phyloP scores from a whole-genome alignment of 2,797 vertebrate genomes.

The Liparis tanakae region DNA sequence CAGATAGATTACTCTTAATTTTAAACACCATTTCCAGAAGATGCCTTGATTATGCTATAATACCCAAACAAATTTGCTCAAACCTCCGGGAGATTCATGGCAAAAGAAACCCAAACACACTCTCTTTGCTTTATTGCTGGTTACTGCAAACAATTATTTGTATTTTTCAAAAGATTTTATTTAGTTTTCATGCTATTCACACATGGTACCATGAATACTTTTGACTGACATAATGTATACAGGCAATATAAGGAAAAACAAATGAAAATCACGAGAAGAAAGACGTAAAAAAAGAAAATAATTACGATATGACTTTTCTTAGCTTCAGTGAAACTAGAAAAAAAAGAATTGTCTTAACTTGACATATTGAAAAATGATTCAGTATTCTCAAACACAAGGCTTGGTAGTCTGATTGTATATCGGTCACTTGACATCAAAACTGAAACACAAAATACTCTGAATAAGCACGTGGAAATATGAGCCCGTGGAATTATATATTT shows the following conservation, averaged over 20 bases:
- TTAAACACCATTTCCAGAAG: constrained; percentile 42
- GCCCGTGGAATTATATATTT: not conserved
- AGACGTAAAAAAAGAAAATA: not conserved
- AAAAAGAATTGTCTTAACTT: not conserved
- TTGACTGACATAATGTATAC: not conserved
- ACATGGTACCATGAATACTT: not conserved
- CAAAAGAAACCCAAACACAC: constrained; percentile 3
- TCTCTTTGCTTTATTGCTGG: constrained; percentile 30
- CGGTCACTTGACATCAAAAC: not conserved
- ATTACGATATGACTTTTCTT: not conserved
- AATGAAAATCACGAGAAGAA: not conserved
- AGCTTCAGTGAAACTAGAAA: not conserved
- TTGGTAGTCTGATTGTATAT: no score
- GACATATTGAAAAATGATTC: no score
- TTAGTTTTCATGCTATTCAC: not conserved
- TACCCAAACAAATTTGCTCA: constrained; percentile 40
- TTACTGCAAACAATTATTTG: constrained; percentile 8
- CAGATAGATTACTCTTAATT: constrained; percentile 35
- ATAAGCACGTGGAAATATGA: not conserved
- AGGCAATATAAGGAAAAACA: not conserved
- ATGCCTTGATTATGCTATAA: constrained; percentile 47
- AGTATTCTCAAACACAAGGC: no score
- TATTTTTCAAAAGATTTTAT: not conserved
- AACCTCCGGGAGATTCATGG: constrained; percentile 31
- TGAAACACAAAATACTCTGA: not conserved